Conservation (phyloP, 2,113 vertebrate species). For the Chamaea fasciata region DNA sequence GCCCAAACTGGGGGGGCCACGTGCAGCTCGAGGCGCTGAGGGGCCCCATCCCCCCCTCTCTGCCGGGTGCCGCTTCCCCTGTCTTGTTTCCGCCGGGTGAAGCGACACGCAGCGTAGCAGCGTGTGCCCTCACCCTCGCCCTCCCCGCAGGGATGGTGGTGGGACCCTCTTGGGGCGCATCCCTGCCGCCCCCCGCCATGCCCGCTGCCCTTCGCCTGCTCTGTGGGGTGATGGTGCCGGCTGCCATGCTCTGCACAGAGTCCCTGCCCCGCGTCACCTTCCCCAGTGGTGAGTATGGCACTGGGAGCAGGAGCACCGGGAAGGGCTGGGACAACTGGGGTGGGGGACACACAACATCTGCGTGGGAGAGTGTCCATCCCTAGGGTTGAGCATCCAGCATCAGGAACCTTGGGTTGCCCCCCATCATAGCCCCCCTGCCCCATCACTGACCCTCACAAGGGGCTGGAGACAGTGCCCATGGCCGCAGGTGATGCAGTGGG, state of each 20-base stretch:
- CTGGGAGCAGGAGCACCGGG: neutral
- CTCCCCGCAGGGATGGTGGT: neutral
- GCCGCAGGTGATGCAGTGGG: fast-evolving
- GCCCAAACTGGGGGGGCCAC: neutral
- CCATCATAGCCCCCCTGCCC: fast-evolving
- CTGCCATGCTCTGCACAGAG: neutral
- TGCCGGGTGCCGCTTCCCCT: neutral
- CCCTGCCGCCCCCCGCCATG: neutral
- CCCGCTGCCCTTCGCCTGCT: neutral
- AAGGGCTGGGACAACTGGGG: neutral
- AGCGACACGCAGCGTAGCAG: neutral
- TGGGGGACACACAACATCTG: neutral
- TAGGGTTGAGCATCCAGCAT: neutral
- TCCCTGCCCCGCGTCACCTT: neutral
- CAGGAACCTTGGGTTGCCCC: neutral
- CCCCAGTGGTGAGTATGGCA: neutral
- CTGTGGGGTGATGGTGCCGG: neutral
- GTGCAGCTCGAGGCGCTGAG: fast-evolving
- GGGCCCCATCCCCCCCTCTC: neutral
- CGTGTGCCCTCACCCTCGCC: neutral
- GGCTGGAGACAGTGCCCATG: neutral
- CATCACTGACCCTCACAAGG: neutral
- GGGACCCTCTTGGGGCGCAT: neutral
- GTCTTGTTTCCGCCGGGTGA: neutral
- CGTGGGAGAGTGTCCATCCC: neutral